Evolutionary conservation across 2,797 vertebrate genomes (phyloP).

Genomic region (Graptemys geographica): DNA sequence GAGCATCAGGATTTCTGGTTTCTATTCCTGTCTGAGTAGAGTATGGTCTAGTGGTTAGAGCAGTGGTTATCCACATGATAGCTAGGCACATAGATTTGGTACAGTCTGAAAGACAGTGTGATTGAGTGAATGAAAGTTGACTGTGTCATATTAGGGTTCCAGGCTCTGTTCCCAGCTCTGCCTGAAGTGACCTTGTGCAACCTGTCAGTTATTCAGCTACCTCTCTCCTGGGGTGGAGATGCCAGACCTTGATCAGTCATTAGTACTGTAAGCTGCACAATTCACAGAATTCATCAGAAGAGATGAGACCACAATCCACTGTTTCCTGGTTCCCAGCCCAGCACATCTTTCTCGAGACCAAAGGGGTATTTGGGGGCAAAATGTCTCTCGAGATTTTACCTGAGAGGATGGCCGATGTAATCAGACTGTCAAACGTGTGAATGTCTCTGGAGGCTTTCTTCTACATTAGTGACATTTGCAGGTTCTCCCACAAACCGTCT

Average conservation of each 20-base stretch:
- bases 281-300: neutral
- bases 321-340: neutral
- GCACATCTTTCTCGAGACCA: neutral
- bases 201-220: neutral
- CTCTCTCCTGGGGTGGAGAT: neutral
- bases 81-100: neutral
- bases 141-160: neutral
- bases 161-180: neutral
- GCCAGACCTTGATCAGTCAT: neutral
- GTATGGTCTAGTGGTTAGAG: neutral
- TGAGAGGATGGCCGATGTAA: conserved; percentile 41
- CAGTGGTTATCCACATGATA: neutral
- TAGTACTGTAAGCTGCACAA: neutral
- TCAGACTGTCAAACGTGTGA: conserved; percentile 21
- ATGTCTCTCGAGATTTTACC: conserved; percentile 34
- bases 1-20: neutral
- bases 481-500: neutral
- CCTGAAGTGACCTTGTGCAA: neutral
- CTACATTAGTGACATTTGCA: conserved; percentile 57
- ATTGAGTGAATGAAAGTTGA: neutral
- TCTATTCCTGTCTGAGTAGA: neutral
- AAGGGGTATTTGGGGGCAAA: neutral
- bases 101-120: neutral
- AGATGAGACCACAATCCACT: neutral
- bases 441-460: conserved; percentile 57